These are phyloP conservation scores for Podarcis raffonei DNA, from an alignment of 2,113 vertebrate species.

Conservation along the genomic window DNA sequence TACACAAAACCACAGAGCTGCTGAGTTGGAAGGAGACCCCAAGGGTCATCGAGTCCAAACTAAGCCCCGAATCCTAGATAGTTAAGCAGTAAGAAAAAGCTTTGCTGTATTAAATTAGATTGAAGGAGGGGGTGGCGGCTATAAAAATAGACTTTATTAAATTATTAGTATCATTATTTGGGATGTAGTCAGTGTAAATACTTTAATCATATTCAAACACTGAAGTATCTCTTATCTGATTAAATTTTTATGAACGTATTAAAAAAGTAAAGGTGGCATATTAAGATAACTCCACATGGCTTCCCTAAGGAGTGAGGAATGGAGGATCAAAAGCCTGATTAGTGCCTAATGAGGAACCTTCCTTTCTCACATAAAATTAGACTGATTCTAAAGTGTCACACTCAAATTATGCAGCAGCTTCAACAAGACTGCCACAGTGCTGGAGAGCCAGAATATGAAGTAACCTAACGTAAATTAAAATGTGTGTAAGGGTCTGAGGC, in stretches of 20 bases:
- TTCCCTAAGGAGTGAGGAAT: constrained; percentile 37
- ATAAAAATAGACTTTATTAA: constrained; percentile 24
- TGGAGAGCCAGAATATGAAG: constrained; percentile 17
- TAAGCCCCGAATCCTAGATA: background rate
- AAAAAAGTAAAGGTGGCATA: constrained; percentile 42
- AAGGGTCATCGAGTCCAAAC: background rate
- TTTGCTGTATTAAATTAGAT: constrained; percentile 30
- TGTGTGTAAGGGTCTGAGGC: background rate
- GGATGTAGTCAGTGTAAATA: constrained; percentile 52
- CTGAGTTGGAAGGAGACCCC: too few species aligned
- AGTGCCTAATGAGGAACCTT: constrained; percentile 55
- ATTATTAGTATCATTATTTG: constrained; percentile 37
- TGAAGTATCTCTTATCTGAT: constrained; percentile 46
- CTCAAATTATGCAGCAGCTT: constrained; percentile 36
- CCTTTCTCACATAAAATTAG: constrained; percentile 54
- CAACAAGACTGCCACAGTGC: constrained; percentile 32
- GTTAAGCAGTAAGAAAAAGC: background rate
- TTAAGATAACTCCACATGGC: constrained; percentile 24
- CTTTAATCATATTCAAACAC: constrained; percentile 45
- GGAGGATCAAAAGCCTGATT: constrained; percentile 47
- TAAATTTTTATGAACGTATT: constrained; percentile 30
- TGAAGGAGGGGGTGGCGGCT: background rate
- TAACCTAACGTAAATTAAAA: background rate
- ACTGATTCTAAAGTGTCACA: constrained; percentile 43
- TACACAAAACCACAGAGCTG: background rate